Conservation (phyloP, 2,888 invertebrate species). For the Dugesia japonica region DNA sequence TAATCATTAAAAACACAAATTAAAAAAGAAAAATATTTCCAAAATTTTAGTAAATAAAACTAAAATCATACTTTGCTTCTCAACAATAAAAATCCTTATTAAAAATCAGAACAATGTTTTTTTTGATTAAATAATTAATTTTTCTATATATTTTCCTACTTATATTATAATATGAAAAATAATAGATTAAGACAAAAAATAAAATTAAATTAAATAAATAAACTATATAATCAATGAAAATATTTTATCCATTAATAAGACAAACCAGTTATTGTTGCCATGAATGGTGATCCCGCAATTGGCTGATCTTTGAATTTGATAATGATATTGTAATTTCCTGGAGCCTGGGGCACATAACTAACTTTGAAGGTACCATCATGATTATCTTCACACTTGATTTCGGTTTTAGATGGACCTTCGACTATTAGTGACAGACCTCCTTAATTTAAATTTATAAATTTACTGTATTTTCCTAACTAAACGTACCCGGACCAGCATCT, state of each 20-base stretch:
- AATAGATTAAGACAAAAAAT: too few relatives aligned
- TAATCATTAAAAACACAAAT: too few relatives aligned
- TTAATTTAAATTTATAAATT: slow-evolving; percentile 36
- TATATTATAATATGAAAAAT: too few relatives aligned
- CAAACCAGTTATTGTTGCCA: slow-evolving; percentile 61
- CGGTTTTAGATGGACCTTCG: slow-evolving; percentile 84
- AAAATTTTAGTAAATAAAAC: too few relatives aligned
- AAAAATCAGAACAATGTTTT: too few relatives aligned
- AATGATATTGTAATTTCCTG: slow-evolving; percentile 85
- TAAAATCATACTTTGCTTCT: too few relatives aligned
- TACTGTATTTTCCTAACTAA: background rate
- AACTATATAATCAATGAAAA: too few relatives aligned
- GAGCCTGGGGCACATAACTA: slow-evolving; percentile 81
- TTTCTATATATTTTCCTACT: background rate
- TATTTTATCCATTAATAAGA: too few relatives aligned
- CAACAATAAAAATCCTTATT: too few relatives aligned
- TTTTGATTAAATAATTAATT: too few relatives aligned
- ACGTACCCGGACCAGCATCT: slow-evolving; percentile 70
- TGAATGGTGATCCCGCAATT: slow-evolving; percentile 82
- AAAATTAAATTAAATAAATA: too few relatives aligned
- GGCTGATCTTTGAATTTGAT: slow-evolving; percentile 85
- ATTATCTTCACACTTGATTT: slow-evolving; percentile 82
- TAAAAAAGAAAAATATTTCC: too few relatives aligned
- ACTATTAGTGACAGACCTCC: slow-evolving; percentile 82
- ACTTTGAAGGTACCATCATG: slow-evolving; percentile 92